Evolutionary conservation across 1,140 invertebrate genomes (phyloP), one percentile per base, ranked within the genome.

Genomic region (Drosophila ambigua): DNA sequence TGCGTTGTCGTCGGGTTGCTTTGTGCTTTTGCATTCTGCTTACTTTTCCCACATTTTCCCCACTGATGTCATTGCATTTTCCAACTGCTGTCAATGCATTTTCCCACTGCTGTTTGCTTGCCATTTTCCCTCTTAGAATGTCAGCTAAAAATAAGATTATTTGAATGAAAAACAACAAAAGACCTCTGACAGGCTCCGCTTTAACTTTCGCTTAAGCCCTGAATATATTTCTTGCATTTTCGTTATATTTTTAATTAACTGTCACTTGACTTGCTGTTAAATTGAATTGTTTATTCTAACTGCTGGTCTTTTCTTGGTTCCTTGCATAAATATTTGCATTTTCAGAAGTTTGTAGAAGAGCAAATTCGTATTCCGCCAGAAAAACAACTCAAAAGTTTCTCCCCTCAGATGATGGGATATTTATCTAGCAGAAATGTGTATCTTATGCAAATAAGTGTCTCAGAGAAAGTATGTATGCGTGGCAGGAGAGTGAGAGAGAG

Each of bases 51-150:
- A 13, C 35, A 11, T 39, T 39, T 4, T 39, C 43, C 23, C 41
- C 41, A 55, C 23, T 39, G 67, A 11, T 57, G 24, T 58, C 60
- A 20, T 57, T 46, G 53, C 31, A 41, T 54, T 72, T 54, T 54
- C 39, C 9, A 39, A 48, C 39, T 43, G 61, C 72, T 80, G 78
- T 80, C 78, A 74, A 67, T 85, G 77, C 73, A 72, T 85, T 81
- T 62, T 57, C 53, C 45, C 67, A 81, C 58, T 85, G 77, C 72
- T 60, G 60, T 75, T 75, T 75, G 57, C 63, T 49, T 35, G 8
- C 0, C 31, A 1, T 35, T 39, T 13, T 39, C 11, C 35, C 4
- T 7, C 13, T 39, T 39, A 5, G 4, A 39, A 58, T 58, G 51
- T 35, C 51, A 35, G 44, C 67, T 58, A 58, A 69, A 69, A 69